Evolutionary conservation across 2,113 vertebrate species (phyloP).

Genomic region (Alligator mississippiensis): DNA sequence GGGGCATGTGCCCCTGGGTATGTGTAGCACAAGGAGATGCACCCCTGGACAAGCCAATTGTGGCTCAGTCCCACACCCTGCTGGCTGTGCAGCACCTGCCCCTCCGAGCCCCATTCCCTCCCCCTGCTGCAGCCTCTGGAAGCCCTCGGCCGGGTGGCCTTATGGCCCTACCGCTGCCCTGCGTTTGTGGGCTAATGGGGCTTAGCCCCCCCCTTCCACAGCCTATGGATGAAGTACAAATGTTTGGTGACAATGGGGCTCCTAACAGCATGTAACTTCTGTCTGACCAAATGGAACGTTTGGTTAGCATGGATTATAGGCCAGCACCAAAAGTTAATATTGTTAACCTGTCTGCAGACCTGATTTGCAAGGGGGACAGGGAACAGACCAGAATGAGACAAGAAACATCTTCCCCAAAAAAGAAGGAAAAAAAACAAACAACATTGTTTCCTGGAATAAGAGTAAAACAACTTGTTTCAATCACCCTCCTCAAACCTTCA

Average conservation of each 20-base stretch:
- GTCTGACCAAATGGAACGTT: slow-evolving; percentile 16
- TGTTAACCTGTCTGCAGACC: background rate
- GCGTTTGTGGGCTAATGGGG: no score
- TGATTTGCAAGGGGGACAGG: background rate
- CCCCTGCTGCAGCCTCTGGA: no score
- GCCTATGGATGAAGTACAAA: background rate
- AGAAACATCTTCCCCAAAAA: background rate
- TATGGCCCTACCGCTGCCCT: no score
- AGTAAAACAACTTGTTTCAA: background rate
- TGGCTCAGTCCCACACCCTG: no score
- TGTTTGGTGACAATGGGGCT: slow-evolving; percentile 10
- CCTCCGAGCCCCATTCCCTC: no score
- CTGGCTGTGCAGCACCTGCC: no score
- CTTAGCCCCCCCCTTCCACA: no score
- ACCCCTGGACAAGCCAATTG: no score
- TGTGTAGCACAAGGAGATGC: no score
- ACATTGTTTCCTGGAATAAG: background rate
- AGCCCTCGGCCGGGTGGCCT: no score
- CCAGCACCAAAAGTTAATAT: slow-evolving; percentile 12
- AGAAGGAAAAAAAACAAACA: background rate
- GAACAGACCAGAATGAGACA: background rate
- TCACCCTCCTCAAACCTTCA: background rate
- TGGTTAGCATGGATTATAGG: background rate
- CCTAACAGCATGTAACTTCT: slow-evolving; percentile 1
- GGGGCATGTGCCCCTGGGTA: no score